phyloP scores from a whole-genome alignment of 1,140 invertebrate genomes.

The Mylabris phalerata region DNA sequence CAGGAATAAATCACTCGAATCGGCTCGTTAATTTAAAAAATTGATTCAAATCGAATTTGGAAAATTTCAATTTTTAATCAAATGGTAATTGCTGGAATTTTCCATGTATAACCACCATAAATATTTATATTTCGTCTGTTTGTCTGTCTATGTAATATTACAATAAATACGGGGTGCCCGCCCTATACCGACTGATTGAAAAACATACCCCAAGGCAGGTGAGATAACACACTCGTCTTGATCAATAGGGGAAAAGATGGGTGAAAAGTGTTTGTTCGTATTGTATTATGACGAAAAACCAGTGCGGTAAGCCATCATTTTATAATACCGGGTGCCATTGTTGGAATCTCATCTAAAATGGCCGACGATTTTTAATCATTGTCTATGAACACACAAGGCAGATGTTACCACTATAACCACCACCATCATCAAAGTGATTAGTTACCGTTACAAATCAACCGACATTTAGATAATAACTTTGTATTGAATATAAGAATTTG shows the following conservation, averaged over 20 bases:
- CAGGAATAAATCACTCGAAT: too few relatives aligned
- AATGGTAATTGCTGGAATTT: too few relatives aligned
- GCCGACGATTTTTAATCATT: not conserved
- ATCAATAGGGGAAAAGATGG: constrained; percentile 9
- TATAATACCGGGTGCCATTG: constrained; percentile 7
- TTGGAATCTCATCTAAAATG: constrained; percentile 2
- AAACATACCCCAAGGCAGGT: constrained; percentile 11
- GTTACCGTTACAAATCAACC: too few relatives aligned
- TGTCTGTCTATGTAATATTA: not conserved
- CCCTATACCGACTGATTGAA: constrained; percentile 10
- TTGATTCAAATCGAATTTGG: too few relatives aligned
- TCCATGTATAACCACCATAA: not conserved
- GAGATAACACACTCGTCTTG: constrained; percentile 9
- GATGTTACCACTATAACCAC: too few relatives aligned
- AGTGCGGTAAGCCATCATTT: constrained; percentile 16
- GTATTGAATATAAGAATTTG: too few relatives aligned
- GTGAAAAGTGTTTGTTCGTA: constrained; percentile 15
- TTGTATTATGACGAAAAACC: constrained; percentile 15
- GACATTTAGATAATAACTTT: too few relatives aligned
- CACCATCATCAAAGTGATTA: too few relatives aligned
- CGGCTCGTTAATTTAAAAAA: too few relatives aligned
- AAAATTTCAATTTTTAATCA: too few relatives aligned
- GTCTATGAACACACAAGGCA: too few relatives aligned
- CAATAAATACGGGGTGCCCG: not conserved
- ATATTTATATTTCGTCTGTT: not conserved